These are phyloP conservation scores for Crambe crambe DNA, from an alignment of 37 sponge, comb jelly and placozoan genomes.

Conservation along the genomic window DNA sequence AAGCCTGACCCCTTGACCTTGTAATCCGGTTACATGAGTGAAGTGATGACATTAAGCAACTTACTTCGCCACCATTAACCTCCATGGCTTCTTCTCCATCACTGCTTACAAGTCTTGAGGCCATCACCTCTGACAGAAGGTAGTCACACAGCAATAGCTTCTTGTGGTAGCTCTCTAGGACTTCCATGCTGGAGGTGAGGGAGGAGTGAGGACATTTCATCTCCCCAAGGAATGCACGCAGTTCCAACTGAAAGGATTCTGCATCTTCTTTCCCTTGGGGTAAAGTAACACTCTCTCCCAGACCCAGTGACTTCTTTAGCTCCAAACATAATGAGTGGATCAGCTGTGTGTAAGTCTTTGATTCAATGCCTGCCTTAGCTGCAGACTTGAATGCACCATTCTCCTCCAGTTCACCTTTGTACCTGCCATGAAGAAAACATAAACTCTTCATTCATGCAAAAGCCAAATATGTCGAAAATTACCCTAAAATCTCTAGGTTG, in stretches of 20 bases:
- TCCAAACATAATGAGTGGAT: slow-evolving; percentile 28
- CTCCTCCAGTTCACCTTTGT: slow-evolving; percentile 40
- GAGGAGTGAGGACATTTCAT: slow-evolving; percentile 48
- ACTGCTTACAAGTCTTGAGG: slow-evolving; percentile 52
- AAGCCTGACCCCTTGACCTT: too few relatives aligned
- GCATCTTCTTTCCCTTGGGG: slow-evolving; percentile 62
- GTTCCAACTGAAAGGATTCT: slow-evolving; percentile 72
- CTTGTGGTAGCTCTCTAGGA: slow-evolving; percentile 6
- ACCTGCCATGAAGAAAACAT: slow-evolving; percentile 29
- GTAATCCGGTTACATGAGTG: not conserved
- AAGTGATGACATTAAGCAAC: not conserved
- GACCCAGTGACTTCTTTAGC: slow-evolving; percentile 26
- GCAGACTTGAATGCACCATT: slow-evolving; percentile 18
- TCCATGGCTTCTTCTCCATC: not conserved
- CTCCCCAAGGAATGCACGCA: slow-evolving; percentile 69
- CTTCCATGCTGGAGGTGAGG: slow-evolving; percentile 18
- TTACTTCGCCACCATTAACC: not conserved
- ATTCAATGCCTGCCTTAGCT: slow-evolving; percentile 42
- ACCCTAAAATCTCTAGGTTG: slow-evolving; percentile 41
- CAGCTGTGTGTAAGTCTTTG: slow-evolving; percentile 26
- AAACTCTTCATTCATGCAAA: not conserved
- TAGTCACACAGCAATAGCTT: slow-evolving; percentile 49
- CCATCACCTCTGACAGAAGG: slow-evolving; percentile 64
- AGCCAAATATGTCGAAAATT: not conserved
- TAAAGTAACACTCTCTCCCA: slow-evolving; percentile 37